Conservation (phyloP, 2,113 vertebrate species). For the Gobiocypris rarus region DNA sequence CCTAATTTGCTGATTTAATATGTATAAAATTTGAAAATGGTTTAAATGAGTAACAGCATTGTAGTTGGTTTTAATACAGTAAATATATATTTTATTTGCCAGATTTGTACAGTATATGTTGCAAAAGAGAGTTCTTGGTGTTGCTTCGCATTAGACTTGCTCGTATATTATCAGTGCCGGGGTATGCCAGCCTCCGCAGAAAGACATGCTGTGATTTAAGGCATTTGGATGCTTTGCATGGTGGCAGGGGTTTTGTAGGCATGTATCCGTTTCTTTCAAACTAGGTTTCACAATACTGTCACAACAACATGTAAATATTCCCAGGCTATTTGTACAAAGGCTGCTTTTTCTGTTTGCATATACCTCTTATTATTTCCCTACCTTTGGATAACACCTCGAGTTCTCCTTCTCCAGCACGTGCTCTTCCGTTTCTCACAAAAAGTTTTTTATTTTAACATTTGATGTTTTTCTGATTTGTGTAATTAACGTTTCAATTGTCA, state of each 20-base stretch:
- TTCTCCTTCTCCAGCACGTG: not conserved
- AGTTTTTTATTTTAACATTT: not conserved
- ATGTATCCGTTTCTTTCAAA: constrained; percentile 28
- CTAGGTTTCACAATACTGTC: constrained; percentile 1
- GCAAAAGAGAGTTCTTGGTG: not conserved
- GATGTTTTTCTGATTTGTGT: constrained; percentile 27
- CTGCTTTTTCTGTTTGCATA: constrained; percentile 8
- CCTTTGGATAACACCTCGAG: not conserved
- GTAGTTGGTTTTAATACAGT: not conserved
- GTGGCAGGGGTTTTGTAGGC: constrained; percentile 4
- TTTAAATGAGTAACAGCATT: not conserved
- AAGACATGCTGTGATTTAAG: constrained; percentile 29
- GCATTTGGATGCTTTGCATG: constrained; percentile 3
- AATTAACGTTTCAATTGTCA: constrained; percentile 29
- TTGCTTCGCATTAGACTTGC: not conserved
- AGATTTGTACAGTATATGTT: not conserved
- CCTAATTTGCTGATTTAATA: not conserved
- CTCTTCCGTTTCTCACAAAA: not conserved
- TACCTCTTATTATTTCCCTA: constrained; percentile 7
- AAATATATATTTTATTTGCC: not conserved
- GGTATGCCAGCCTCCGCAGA: constrained; percentile 25
- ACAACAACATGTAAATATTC: constrained; percentile 35
- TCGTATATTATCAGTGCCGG: not conserved
- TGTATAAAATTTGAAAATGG: not conserved
- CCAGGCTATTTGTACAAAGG: constrained; percentile 31